phyloP scores from a whole-genome alignment of 1,140 invertebrate species.

The Mesaphorura yosii region DNA sequence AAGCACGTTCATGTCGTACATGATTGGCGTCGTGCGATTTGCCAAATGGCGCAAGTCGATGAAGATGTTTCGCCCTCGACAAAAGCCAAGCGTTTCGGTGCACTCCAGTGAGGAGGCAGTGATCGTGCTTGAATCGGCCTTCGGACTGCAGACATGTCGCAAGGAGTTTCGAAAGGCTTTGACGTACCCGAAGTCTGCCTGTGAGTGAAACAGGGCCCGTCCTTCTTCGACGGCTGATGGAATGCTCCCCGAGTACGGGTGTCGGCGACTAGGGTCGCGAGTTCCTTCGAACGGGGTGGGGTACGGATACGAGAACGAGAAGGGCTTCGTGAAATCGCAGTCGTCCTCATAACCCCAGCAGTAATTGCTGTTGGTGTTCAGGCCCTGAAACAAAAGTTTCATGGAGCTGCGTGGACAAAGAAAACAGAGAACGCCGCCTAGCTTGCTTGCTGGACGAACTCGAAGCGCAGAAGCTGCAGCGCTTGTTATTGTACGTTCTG shows the following conservation, averaged over 20 bases:
- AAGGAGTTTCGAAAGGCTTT: slow-evolving; percentile 65
- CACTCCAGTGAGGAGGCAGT: slow-evolving; percentile 85
- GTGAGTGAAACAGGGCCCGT: too few species aligned
- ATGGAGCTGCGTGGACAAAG: too few species aligned
- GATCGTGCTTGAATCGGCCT: background rate
- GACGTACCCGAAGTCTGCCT: slow-evolving; percentile 93
- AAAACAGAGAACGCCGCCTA: too few species aligned
- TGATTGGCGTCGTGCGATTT: slow-evolving; percentile 55
- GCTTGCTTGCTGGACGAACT: too few species aligned
- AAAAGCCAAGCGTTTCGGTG: slow-evolving; percentile 77
- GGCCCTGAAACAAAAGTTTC: too few species aligned
- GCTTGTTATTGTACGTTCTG: too few species aligned
- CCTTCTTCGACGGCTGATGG: slow-evolving; percentile 78
- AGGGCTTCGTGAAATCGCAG: slow-evolving; percentile 45
- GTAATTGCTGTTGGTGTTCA: too few species aligned
- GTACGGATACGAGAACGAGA: slow-evolving; percentile 62
- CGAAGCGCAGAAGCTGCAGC: too few species aligned
- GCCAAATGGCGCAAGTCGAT: slow-evolving; percentile 74
- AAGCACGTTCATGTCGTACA: slow-evolving; percentile 89
- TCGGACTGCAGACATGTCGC: slow-evolving; percentile 32
- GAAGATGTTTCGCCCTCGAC: slow-evolving; percentile 77
- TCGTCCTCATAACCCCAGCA: slow-evolving; percentile 78
- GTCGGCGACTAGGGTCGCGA: slow-evolving; percentile 69
- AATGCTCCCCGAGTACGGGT: slow-evolving; percentile 74
- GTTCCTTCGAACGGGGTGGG: slow-evolving; percentile 67